Evolutionary conservation across 1,140 invertebrate species (phyloP).

Genomic region (Drosophila willistoni): DNA sequence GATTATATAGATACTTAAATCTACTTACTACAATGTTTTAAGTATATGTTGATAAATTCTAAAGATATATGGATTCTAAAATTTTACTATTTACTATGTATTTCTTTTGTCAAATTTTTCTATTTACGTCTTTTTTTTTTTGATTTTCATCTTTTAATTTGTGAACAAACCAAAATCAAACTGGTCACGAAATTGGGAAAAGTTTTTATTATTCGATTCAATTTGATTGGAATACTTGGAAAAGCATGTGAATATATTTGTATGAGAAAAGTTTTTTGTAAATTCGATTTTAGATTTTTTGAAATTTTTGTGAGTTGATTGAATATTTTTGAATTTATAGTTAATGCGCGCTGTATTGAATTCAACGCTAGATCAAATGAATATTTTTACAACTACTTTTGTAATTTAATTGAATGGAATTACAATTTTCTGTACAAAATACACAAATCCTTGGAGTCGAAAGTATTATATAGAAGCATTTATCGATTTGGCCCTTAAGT

Average conservation of each 20-base stretch:
- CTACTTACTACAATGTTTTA: slow-evolving; percentile 7
- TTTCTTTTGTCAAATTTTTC: neutral
- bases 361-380: slow-evolving; percentile 5
- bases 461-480: neutral
- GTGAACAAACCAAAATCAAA: slow-evolving; percentile 76
- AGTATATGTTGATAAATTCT: neutral
- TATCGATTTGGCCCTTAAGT: neutral
- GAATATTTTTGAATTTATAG: too few relatives aligned
- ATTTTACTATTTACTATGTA: neutral
- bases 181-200: slow-evolving; percentile 15
- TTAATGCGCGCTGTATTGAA: slow-evolving; percentile 2
- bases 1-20: neutral
- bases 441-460: neutral
- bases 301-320: too few relatives aligned
- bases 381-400: slow-evolving; percentile 3
- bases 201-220: slow-evolving; percentile 8
- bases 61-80: slow-evolving; percentile 5
- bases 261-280: neutral
- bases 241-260: slow-evolving; percentile 8
- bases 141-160: slow-evolving; percentile 38
- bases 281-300: neutral
- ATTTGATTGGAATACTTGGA: slow-evolving; percentile 2
- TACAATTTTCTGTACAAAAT: slow-evolving; percentile 8
- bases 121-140: slow-evolving; percentile 1
- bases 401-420: neutral